Conservation (phyloP, 2,888 invertebrate species). For the Drosophila prostipennis region DNA sequence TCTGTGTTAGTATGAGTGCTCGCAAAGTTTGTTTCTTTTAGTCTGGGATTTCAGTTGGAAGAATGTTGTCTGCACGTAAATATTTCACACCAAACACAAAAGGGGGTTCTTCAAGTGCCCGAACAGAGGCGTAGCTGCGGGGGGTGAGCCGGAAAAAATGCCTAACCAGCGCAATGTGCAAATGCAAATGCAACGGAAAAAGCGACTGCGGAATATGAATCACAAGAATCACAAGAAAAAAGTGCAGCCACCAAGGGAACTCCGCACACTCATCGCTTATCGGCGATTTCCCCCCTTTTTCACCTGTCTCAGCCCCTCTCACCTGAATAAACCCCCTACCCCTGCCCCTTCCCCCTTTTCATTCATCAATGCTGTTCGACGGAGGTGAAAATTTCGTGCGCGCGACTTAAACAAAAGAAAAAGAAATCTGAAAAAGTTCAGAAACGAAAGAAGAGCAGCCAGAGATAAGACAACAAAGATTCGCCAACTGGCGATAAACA, state of each 20-base stretch:
- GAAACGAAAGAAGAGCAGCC: conserved; percentile 4
- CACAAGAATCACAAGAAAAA: conserved; percentile 37
- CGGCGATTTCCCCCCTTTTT: conserved; percentile 30
- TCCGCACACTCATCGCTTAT: conserved; percentile 72
- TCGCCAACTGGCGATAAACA: conserved; percentile 37
- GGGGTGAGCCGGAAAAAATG: conserved; percentile 45
- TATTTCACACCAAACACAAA: conserved; percentile 63
- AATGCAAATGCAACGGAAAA: conserved; percentile 26
- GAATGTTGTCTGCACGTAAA: conserved; percentile 54
- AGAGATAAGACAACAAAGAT: conserved; percentile 40
- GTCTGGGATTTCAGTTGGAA: neutral
- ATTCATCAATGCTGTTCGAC: conserved; percentile 64
- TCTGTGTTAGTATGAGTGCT: neutral
- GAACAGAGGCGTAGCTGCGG: conserved; percentile 1
- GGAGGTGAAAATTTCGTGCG: conserved; percentile 61
- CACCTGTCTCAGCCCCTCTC: neutral
- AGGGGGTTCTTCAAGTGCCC: conserved; percentile 6
- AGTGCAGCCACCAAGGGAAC: conserved; percentile 65
- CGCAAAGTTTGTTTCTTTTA: too few relatives aligned
- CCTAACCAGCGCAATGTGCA: conserved; percentile 75
- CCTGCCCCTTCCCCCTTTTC: conserved; percentile 21
- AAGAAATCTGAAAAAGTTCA: conserved; percentile 37
- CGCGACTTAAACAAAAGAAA: conserved; percentile 57
- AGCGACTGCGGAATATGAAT: conserved; percentile 55
- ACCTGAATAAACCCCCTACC: too few relatives aligned